Percentiles rank a stretch among this genome's conserved stretches.
phyloP scores from a whole-genome alignment of 2,113 vertebrate genomes.

The Tretioscincus oriximinensis region DNA sequence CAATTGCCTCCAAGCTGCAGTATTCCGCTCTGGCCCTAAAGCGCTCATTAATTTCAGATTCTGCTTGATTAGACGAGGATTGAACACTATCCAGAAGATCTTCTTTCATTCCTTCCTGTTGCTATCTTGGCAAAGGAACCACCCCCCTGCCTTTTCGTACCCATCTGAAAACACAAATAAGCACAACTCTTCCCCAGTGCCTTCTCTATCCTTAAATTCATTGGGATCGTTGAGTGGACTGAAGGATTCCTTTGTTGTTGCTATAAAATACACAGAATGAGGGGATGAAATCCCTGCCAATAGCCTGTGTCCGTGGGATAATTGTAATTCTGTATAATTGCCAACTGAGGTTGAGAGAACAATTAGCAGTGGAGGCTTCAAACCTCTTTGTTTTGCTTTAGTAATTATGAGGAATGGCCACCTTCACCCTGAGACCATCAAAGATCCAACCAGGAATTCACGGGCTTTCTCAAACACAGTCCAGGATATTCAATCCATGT shows the following conservation, averaged over 20 bases:
- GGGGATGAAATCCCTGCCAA: conserved; percentile 52
- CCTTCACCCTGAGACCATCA: conserved; percentile 63
- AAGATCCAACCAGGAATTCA: conserved; percentile 63
- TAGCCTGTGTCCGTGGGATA: conserved; percentile 57
- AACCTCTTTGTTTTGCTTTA: conserved; percentile 63
- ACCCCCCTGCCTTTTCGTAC: conserved; percentile 3
- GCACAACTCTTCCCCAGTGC: neutral
- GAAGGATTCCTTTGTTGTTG: conserved; percentile 58
- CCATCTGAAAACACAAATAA: conserved; percentile 59
- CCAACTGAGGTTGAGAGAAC: conserved; percentile 36
- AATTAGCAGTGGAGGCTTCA: conserved; percentile 48
- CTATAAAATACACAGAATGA: conserved; percentile 40
- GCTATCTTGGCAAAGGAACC: conserved; percentile 56
- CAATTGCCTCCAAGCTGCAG: conserved; percentile 36
- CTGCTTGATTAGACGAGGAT: conserved; percentile 60
- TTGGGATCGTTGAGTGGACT: conserved; percentile 57
- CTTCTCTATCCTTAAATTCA: conserved; percentile 34
- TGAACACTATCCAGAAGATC: conserved; percentile 45
- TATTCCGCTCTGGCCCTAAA: conserved; percentile 48
- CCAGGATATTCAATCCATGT: conserved; percentile 68
- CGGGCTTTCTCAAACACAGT: conserved; percentile 62
- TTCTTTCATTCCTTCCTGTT: conserved; percentile 54
- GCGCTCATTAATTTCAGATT: conserved; percentile 61
- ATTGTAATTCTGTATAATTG: conserved; percentile 66
- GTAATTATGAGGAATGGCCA: conserved; percentile 56